A percentile compares a stretch with the other conserved stretches of the same genome.
Conservation (phyloP, 2,113 vertebrate genomes). For the Okapia johnstoni region DNA sequence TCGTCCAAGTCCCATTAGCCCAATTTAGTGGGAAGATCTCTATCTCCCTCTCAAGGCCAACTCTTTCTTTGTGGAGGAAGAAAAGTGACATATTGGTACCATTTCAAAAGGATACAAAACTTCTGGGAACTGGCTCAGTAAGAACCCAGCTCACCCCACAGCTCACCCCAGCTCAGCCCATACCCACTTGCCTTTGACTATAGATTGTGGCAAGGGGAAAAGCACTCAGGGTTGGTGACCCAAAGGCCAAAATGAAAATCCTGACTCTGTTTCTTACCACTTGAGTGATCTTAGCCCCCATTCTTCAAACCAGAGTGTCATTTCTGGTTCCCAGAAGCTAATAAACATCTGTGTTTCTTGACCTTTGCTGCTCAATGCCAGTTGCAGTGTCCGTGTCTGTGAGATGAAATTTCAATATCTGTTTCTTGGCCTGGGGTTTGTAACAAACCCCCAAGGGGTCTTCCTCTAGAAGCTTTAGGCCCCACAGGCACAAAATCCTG, state of each 20-base stretch:
- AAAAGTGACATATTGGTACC: background rate
- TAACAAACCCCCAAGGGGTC: background rate
- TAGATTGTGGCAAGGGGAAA: background rate
- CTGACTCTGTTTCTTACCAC: background rate
- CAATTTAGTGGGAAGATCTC: background rate
- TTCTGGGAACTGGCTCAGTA: background rate
- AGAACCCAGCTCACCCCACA: background rate
- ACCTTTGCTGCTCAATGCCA: background rate
- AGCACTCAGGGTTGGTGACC: background rate
- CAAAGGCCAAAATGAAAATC: background rate
- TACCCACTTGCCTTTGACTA: background rate
- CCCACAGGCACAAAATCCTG: background rate
- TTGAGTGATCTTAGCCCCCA: background rate
- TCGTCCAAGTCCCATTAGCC: background rate
- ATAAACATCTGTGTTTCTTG: background rate
- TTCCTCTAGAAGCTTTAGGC: background rate
- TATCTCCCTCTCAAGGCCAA: background rate
- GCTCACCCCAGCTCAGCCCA: rapidly evolving
- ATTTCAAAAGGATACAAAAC: background rate
- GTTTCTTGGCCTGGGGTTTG: background rate
- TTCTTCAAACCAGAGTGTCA: background rate
- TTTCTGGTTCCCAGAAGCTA: background rate
- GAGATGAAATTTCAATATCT: background rate
- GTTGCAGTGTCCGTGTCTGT: background rate
- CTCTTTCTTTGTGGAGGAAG: background rate